phyloP scores from a whole-genome alignment of 2,888 invertebrate genomes.

The Tinea pellionella region DNA sequence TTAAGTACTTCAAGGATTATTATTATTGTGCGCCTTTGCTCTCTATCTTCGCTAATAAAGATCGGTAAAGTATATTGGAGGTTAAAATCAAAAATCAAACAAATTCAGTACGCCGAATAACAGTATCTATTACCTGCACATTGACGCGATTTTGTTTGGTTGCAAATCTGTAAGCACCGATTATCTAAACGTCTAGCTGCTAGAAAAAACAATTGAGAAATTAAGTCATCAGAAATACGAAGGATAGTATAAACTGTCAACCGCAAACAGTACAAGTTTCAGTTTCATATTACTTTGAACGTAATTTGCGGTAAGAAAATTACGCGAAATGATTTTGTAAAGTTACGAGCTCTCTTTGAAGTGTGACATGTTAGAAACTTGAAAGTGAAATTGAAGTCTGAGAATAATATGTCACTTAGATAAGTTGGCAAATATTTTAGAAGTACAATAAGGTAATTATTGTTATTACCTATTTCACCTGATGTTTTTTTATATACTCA shows the following conservation, averaged over 20 bases:
- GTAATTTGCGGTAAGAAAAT: not conserved
- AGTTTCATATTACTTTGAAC: not conserved
- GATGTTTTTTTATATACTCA: not conserved
- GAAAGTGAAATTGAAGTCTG: not conserved
- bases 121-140: too few relatives aligned
- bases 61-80: too few relatives aligned
- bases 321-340: constrained; percentile 5
- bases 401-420: not conserved
- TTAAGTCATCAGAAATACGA: not conserved
- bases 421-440: too few relatives aligned
- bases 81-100: too few relatives aligned
- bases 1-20: not conserved
- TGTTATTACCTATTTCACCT: not conserved
- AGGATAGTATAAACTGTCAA: not conserved
- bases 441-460: too few relatives aligned
- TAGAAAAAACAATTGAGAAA: not conserved
- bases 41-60: too few relatives aligned
- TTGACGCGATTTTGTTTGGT: too few relatives aligned
- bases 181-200: too few relatives aligned
- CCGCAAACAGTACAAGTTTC: not conserved
- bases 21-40: too few relatives aligned
- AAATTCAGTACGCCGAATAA: too few relatives aligned
- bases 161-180: too few relatives aligned
- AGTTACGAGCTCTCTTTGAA: constrained; percentile 8
- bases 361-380: not conserved